phyloP scores from a whole-genome alignment of 2,888 invertebrate genomes.

The Tricholauxania praeusta region DNA sequence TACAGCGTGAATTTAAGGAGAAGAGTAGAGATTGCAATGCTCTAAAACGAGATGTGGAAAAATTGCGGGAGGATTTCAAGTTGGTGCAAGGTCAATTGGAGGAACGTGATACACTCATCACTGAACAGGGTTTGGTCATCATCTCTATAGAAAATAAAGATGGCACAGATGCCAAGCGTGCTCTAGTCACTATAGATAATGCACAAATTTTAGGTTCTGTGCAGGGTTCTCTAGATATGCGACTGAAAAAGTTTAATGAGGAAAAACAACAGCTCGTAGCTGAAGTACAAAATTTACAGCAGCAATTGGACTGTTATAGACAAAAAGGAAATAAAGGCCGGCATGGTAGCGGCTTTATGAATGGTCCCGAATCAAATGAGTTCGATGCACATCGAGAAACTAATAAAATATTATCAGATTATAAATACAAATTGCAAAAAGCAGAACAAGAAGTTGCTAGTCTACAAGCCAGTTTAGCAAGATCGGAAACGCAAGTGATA shows the following conservation, averaged over 20 bases:
- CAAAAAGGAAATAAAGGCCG: conserved; percentile 66
- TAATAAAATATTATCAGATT: conserved; percentile 91
- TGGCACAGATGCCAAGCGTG: conserved; percentile 73
- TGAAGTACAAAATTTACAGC: conserved; percentile 88
- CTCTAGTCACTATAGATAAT: conserved; percentile 85
- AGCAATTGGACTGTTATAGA: conserved; percentile 89
- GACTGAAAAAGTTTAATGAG: conserved; percentile 87
- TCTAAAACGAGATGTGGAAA: conserved; percentile 80
- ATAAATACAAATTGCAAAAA: conserved; percentile 95
- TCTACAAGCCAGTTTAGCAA: conserved; percentile 92
- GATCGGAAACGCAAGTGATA: conserved; percentile 96
- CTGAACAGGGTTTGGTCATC: conserved; percentile 90
- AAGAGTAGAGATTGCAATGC: conserved; percentile 89
- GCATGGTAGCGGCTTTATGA: conserved; percentile 71
- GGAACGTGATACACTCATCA: conserved; percentile 89
- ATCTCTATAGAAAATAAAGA: conserved; percentile 77
- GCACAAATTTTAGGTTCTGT: conserved; percentile 78
- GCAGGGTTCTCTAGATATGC: conserved; percentile 79
- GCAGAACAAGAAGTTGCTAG: conserved; percentile 98
- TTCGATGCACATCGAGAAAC: conserved; percentile 85
- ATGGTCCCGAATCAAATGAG: conserved; percentile 72
- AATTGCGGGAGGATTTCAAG: conserved; percentile 84
- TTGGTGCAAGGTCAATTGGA: conserved; percentile 81
- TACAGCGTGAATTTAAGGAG: conserved; percentile 86
- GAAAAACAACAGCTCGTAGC: conserved; percentile 87